A percentile compares a stretch with the other conserved stretches of the same genome.
phyloP scores from a whole-genome alignment of 2,888 invertebrate genomes.

The Hirudinaria manillensis region DNA sequence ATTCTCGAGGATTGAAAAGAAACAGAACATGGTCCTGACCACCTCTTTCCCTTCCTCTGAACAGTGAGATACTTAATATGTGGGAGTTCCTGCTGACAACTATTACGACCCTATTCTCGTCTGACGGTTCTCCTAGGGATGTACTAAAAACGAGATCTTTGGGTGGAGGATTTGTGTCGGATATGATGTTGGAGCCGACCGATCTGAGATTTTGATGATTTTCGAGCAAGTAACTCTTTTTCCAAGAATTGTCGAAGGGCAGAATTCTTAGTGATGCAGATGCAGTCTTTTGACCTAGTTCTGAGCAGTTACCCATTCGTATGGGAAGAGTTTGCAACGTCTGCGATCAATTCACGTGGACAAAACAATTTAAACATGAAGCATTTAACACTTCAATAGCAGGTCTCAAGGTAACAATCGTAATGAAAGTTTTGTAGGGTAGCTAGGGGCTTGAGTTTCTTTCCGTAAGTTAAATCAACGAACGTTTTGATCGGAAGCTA shows the following conservation, averaged over 20 bases:
- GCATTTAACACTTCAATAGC: no score
- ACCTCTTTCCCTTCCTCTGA: background rate
- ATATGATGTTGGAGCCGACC: background rate
- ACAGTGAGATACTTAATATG: background rate
- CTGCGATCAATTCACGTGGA: background rate
- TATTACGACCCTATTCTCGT: background rate
- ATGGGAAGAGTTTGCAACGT: no score
- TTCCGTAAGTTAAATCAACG: no score
- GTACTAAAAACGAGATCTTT: background rate
- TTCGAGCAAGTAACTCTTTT: background rate
- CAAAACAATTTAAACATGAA: constrained; percentile 3
- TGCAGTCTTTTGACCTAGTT: background rate
- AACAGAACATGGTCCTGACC: background rate
- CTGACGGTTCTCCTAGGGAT: background rate
- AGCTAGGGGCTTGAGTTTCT: no score
- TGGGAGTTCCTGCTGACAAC: background rate
- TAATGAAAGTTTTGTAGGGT: no score
- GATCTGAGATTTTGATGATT: background rate
- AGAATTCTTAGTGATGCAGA: background rate
- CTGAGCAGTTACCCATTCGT: background rate
- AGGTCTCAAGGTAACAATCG: no score
- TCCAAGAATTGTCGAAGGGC: background rate
- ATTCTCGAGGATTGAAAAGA: background rate
- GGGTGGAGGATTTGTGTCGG: background rate
- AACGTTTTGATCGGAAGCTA: no score